Base-by-base conservation (phyloP, 2,888 invertebrate genomes). In the Xanthorhoe designata region DNA sequence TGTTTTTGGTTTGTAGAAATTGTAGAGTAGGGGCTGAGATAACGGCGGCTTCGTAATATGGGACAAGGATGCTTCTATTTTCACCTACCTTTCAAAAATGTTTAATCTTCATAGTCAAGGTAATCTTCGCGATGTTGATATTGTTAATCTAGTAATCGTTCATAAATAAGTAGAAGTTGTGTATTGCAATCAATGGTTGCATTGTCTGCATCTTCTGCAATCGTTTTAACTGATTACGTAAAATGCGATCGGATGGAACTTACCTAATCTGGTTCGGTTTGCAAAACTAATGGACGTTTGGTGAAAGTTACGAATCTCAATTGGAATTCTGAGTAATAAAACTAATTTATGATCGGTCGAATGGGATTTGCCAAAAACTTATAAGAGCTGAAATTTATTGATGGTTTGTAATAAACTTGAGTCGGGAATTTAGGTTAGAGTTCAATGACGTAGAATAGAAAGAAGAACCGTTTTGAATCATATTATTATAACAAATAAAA, bases 261-360 rank as follows among this genome's bases (percentile, higher is more conserved):
- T 69, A 61, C 61, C 50, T 42, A 69, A 75, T 65, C 61, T 60
- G 64, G 60, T 70, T 67, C 17, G 53, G 50, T 65, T 68, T 69
- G 71, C 70, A 55, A 75, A 70, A 70, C 69, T 65, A 70, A 68
- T 66, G 51, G 57, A 35, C 56, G 59, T 68, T 55, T 53, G 61
- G 76, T 72, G 74, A 75, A 76, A 75, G 76, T 72, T 29, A 58
- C 54, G 24, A 15, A 52, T 13, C 13, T 42, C 38, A 42, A 42
- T 42, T 13, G 3, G 13, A 42, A 13, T 8, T 29, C 47, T 18
- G 50, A 62, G 55, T 29, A 50, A 58, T 63, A 52, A 63, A 57
- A 55, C 10, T 15, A 55, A 50, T 61, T 53, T 49, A 61, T 29
- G 9, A 32, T 18, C 15, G 50, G 5, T 32, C 53, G 38, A 38